phyloP scores from a whole-genome alignment of 2,797 vertebrate genomes.

The Alcedo quadribrachys region DNA sequence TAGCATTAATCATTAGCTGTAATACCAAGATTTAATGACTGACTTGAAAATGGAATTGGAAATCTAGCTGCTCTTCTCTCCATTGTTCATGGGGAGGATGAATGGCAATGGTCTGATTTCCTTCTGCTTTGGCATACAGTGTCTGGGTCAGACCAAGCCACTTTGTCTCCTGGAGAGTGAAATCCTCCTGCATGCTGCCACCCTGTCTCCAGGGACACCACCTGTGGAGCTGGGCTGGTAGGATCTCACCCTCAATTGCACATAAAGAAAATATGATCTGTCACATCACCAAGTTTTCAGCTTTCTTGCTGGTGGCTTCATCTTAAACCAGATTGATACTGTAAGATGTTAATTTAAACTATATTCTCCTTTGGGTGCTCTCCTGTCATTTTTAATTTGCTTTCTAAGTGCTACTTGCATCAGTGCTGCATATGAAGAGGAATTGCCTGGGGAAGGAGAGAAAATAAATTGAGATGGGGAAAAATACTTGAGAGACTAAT shows the following conservation, averaged over 20 bases:
- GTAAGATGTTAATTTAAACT: constrained; percentile 49
- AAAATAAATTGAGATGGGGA: constrained; percentile 27
- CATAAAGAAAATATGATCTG: background rate
- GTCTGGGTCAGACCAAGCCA: background rate
- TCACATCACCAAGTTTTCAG: background rate
- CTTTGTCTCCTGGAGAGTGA: background rate
- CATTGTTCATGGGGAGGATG: background rate
- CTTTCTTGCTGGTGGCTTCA: background rate
- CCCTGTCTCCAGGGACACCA: background rate
- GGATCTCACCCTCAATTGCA: background rate
- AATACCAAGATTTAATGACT: background rate
- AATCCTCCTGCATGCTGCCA: background rate
- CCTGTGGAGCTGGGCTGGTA: background rate
- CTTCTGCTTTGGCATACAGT: background rate
- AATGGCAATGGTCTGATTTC: background rate
- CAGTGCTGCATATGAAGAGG: background rate
- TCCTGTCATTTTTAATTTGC: constrained; percentile 41
- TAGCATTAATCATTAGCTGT: background rate
- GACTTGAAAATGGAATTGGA: background rate
- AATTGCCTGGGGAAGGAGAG: background rate
- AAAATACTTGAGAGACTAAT: constrained; percentile 31
- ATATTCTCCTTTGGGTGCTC: constrained; percentile 28
- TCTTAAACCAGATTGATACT: constrained; percentile 6
- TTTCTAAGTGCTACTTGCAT: background rate
- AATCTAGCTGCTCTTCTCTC: background rate